A percentile compares a stretch with the other conserved stretches of the same genome.
phyloP scores from a whole-genome alignment of 2,888 invertebrate species.

The Sericinus montela region DNA sequence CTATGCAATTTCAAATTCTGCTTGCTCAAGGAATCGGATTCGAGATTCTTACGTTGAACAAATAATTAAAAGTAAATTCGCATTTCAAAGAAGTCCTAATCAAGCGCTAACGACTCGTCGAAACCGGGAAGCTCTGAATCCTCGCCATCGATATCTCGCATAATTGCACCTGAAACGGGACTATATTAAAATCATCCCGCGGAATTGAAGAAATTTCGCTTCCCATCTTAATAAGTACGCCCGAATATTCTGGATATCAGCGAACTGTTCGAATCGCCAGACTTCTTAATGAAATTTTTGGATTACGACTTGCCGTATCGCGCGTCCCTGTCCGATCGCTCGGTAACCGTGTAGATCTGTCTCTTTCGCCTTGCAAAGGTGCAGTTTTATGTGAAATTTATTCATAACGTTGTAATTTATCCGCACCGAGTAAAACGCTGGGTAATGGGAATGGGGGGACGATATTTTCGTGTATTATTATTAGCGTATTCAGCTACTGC shows the following conservation, averaged over 20 bases:
- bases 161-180: conserved; percentile 51
- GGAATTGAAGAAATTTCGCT: conserved; percentile 59
- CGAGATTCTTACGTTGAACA: conserved; percentile 4
- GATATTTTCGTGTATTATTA: conserved; percentile 65
- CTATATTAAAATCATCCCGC: conserved; percentile 60
- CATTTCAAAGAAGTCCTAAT: conserved; percentile 32
- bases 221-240: conserved; percentile 61
- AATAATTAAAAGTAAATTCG: conserved; percentile 20
- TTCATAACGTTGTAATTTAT: conserved; percentile 80
- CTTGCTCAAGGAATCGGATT: conserved; percentile 1
- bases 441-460: conserved; percentile 62
- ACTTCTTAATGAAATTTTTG: conserved; percentile 79
- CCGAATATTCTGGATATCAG: conserved; percentile 74
- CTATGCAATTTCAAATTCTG: conserved; percentile 11
- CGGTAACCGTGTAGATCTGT: conserved; percentile 33
- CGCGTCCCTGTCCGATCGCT: conserved; percentile 38
- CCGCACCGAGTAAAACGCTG: conserved; percentile 68
- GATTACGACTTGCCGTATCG: conserved; percentile 61
- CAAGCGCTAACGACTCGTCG: conserved; percentile 37
- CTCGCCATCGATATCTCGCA: conserved; percentile 41
- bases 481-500: conserved; percentile 64
- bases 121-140: conserved; percentile 32
- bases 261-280: conserved; percentile 65
- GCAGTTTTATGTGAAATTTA: conserved; percentile 80
- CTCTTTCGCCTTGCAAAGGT: conserved; percentile 68